These are phyloP conservation scores for Microcebus tavaratra DNA, from an alignment of 2,113 vertebrate genomes.

Conservation along the genomic window DNA sequence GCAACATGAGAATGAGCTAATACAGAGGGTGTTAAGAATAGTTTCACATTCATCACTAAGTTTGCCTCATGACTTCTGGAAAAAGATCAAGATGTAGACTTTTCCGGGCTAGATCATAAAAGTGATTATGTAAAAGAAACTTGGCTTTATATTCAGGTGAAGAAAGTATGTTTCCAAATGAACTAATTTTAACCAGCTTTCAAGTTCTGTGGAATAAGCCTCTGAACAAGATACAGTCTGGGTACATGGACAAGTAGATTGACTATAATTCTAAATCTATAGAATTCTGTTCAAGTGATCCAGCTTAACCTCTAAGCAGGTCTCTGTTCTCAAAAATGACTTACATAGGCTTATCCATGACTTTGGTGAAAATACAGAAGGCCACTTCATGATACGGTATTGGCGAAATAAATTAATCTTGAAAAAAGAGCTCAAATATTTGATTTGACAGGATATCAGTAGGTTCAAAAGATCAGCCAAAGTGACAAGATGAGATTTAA, in stretches of 20 bases:
- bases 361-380: background rate
- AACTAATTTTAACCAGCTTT: background rate
- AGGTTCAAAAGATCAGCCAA: conserved; percentile 55
- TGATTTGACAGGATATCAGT: conserved; percentile 18
- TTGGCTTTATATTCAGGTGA: background rate
- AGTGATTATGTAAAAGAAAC: background rate
- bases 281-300: background rate
- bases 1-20: background rate
- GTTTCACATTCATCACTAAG: background rate
- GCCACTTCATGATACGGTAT: background rate
- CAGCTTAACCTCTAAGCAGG: background rate
- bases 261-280: background rate
- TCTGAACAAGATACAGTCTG: background rate
- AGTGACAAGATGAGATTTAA: conserved; percentile 41
- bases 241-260: background rate
- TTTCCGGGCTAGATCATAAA: background rate
- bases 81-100: background rate
- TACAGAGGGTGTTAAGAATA: background rate
- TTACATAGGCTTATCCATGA: background rate
- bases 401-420: conserved; percentile 51
- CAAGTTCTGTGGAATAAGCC: background rate
- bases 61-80: background rate
- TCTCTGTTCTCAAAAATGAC: background rate
- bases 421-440: conserved; percentile 23
- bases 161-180: background rate